Conservation (phyloP, 2,797 vertebrate genomes). For the Cirrhinus molitorella region DNA sequence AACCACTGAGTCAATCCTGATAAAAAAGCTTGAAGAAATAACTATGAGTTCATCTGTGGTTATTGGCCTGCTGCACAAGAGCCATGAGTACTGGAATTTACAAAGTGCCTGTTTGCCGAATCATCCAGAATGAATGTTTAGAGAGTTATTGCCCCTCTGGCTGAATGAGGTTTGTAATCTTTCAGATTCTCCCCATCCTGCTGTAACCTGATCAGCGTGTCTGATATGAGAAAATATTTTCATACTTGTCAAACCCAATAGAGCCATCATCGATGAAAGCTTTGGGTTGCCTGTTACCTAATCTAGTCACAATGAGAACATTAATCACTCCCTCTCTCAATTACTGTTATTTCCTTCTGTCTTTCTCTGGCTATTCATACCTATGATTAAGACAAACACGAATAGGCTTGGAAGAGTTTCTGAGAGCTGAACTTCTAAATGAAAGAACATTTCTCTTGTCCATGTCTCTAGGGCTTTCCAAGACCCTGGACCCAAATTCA, state of each 20-base stretch:
- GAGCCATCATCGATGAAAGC: conserved; percentile 57
- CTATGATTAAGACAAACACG: conserved; percentile 21
- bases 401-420: conserved; percentile 50
- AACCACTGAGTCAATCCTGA: background rate
- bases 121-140: conserved; percentile 29
- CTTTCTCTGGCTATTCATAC: conserved; percentile 44
- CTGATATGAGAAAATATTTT: conserved; percentile 64
- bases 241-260: conserved; percentile 66
- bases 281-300: conserved; percentile 64
- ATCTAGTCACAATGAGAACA: conserved; percentile 72
- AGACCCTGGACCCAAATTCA: conserved; percentile 57
- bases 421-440: conserved; percentile 70
- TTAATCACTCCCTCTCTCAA: conserved; percentile 65
- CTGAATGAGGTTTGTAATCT: conserved; percentile 37
- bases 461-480: conserved; percentile 44
- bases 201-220: conserved; percentile 66
- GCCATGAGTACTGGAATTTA: conserved; percentile 23
- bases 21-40: background rate
- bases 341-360: conserved; percentile 32
- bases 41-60: background rate
- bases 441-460: conserved; percentile 2
- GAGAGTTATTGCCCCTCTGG: conserved; percentile 35
- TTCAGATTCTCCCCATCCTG: conserved; percentile 41
- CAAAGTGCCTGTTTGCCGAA: conserved; percentile 35
- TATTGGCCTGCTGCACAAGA: background rate